phyloP scores from a whole-genome alignment of 2,888 invertebrate species.

The Eurytoma californica region DNA sequence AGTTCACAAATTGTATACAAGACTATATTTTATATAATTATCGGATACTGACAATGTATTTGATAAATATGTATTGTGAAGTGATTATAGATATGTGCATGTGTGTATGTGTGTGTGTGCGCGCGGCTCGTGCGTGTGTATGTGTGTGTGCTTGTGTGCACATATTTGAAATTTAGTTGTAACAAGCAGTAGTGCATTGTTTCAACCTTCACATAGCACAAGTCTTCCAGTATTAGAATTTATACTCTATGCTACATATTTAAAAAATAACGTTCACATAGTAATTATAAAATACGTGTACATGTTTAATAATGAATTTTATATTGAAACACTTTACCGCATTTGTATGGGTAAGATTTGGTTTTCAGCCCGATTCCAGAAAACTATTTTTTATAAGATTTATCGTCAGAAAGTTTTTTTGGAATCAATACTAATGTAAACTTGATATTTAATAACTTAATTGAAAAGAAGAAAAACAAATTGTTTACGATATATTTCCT shows the following conservation, averaged over 20 bases:
- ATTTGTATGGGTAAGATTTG: conserved; percentile 10
- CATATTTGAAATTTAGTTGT: conserved; percentile 22
- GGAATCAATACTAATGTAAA: conserved; percentile 39
- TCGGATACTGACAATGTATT: conserved; percentile 29
- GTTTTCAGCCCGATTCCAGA: conserved; percentile 33
- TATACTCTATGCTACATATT: conserved; percentile 20
- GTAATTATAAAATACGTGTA: conserved; percentile 1
- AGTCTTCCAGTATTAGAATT: conserved; percentile 50
- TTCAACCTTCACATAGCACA: conserved; percentile 1
- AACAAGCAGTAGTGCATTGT: conserved; percentile 5
- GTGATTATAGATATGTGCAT: neutral
- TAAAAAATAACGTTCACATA: conserved; percentile 12
- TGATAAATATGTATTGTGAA: conserved; percentile 28
- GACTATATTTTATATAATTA: conserved; percentile 47
- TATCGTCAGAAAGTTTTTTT: conserved; percentile 42
- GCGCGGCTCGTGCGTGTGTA: no score
- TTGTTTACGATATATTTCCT: conserved; percentile 42
- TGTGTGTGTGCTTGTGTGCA: neutral
- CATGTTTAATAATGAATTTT: conserved; percentile 9
- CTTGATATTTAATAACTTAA: conserved; percentile 36
- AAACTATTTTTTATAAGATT: conserved; percentile 37
- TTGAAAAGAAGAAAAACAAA: conserved; percentile 38
- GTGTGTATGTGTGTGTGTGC: no score
- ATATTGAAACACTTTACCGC: conserved; percentile 22
- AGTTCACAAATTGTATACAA: conserved; percentile 52